A percentile compares a stretch with the other conserved stretches of the same genome.
Evolutionary conservation across 2,113 vertebrate genomes (phyloP).

Genomic region (Bucco capensis): DNA sequence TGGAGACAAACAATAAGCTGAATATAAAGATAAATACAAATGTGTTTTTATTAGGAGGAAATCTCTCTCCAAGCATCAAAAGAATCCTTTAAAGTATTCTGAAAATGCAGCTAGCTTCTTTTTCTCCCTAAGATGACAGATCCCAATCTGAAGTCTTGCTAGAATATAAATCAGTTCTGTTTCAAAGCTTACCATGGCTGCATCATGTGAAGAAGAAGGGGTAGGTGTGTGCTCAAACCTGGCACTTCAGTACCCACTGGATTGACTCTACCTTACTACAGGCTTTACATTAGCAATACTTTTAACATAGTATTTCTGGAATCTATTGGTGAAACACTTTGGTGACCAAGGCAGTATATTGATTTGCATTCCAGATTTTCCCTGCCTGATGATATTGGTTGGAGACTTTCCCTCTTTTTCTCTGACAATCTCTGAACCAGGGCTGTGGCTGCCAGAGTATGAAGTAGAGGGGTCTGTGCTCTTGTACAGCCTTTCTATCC

Average conservation of each 20-base stretch:
- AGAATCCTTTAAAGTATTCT: not conserved
- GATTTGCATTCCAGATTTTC: not conserved
- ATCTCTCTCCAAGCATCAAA: not conserved
- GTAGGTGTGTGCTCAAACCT: not conserved
- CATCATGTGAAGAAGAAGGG: not conserved
- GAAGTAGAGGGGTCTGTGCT: not conserved
- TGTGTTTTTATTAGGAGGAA: not conserved
- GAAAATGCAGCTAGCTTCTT: not conserved
- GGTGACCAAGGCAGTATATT: not conserved
- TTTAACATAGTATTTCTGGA: not conserved
- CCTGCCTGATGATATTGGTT: not conserved
- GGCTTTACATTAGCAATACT: not conserved
- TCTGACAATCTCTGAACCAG: not conserved
- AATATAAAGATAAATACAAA: not conserved
- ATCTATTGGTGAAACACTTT: not conserved
- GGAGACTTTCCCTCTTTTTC: not conserved
- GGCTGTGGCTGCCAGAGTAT: not conserved
- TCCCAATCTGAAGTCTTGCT: not conserved
- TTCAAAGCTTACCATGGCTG: not conserved
- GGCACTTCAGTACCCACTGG: not conserved
- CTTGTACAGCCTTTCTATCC: not conserved
- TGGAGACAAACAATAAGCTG: not conserved
- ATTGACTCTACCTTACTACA: not conserved
- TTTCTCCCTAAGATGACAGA: not conserved
- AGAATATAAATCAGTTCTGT: not conserved